Evolutionary conservation across 2,888 invertebrate genomes (phyloP).

Genomic region (Drosophila birchii): DNA sequence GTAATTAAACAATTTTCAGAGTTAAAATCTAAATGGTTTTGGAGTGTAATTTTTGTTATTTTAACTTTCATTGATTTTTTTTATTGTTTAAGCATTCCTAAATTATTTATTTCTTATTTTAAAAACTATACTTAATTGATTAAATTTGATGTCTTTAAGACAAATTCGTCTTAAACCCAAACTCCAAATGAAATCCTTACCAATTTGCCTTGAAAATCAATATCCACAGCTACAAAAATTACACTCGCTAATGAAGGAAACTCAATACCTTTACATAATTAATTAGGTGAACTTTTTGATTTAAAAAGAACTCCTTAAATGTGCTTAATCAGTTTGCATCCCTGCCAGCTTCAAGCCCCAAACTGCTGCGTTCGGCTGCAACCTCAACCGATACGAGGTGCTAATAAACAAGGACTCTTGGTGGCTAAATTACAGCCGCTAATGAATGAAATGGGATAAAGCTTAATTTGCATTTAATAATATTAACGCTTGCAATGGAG

Average conservation of each 20-base stretch:
- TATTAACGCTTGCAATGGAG: slow-evolving; percentile 64
- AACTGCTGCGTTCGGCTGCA: slow-evolving; percentile 9
- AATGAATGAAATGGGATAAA: slow-evolving; percentile 78
- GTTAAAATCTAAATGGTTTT: not conserved
- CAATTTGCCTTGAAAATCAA: not conserved
- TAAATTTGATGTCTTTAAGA: no score
- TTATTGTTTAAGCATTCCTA: no score
- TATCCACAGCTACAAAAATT: no score
- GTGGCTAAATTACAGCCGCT: slow-evolving; percentile 51
- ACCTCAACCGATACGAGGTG: slow-evolving; percentile 36
- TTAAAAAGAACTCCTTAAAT: not conserved
- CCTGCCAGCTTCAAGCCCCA: slow-evolving; percentile 6
- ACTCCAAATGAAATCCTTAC: not conserved
- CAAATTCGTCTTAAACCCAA: no score
- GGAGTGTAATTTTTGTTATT: not conserved
- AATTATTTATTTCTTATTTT: not conserved
- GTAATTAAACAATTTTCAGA: not conserved
- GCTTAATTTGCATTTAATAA: slow-evolving; percentile 81
- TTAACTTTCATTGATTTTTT: not conserved
- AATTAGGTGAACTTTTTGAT: not conserved
- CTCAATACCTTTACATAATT: not conserved
- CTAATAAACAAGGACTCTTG: slow-evolving; percentile 65
- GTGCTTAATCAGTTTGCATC: not conserved
- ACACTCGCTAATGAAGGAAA: not conserved
- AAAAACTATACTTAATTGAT: no score